phyloP scores from a whole-genome alignment of 2,797 vertebrate species.

The Tachyglossus aculeatus region DNA sequence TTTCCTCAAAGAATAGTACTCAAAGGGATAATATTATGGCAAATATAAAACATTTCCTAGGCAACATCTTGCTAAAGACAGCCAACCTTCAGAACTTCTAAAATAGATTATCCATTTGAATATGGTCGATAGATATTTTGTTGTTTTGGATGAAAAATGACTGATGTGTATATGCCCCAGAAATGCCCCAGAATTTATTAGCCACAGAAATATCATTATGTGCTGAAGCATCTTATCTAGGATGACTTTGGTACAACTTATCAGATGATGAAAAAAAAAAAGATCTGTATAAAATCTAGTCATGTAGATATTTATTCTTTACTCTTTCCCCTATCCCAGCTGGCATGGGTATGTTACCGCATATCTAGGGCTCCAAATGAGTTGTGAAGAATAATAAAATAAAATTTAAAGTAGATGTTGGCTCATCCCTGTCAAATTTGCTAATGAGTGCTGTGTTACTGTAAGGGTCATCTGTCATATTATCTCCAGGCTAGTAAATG shows the following conservation, averaged over 20 bases:
- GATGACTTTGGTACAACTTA: constrained; percentile 11
- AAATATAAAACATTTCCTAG: no score
- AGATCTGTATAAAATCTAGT: no score
- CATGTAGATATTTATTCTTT: constrained; percentile 31
- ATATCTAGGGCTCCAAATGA: constrained; percentile 67
- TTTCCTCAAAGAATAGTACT: no score
- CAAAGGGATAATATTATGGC: no score
- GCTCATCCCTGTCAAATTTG: constrained; percentile 75
- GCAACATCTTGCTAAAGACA: no score
- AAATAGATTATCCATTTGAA: no score
- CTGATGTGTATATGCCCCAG: no score
- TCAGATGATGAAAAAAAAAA: constrained; percentile 34
- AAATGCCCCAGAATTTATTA: constrained; percentile 32
- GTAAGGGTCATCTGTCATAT: constrained; percentile 75
- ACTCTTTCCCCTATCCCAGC: constrained; percentile 33
- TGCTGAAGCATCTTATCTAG: not conserved
- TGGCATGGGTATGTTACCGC: constrained; percentile 49
- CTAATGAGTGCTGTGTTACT: constrained; percentile 74
- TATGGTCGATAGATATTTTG: no score
- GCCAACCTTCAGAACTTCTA: no score
- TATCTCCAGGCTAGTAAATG: constrained; percentile 73
- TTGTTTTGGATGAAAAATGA: no score
- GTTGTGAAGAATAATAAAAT: constrained; percentile 76
- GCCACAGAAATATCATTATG: constrained; percentile 5
- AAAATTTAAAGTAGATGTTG: constrained; percentile 67